phyloP scores from a whole-genome alignment of 2,797 vertebrate genomes.

The Myioborus melanocephalus region DNA sequence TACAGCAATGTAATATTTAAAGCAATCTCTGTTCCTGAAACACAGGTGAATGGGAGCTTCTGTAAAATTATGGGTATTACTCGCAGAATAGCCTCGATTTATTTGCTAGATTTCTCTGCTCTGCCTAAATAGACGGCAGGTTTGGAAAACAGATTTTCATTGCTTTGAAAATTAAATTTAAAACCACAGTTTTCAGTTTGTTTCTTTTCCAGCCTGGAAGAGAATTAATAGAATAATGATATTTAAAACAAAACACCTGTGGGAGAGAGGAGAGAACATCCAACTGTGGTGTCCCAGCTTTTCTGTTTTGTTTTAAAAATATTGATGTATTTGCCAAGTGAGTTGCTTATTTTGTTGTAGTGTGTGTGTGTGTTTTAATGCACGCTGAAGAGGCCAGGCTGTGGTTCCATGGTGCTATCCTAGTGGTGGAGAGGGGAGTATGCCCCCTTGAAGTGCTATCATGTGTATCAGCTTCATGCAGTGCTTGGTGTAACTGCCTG shows the following conservation, averaged over 20 bases:
- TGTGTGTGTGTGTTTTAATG: background rate
- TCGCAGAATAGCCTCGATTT: background rate
- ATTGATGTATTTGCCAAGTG: background rate
- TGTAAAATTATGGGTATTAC: slow-evolving; percentile 22
- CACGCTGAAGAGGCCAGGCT: background rate
- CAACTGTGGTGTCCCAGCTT: background rate
- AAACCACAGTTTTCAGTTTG: background rate
- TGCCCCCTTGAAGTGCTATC: background rate
- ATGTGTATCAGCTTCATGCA: fast-evolving
- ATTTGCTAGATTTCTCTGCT: slow-evolving; percentile 14
- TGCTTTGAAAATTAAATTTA: slow-evolving; percentile 9
- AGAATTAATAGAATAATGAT: background rate
- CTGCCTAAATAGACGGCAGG: background rate
- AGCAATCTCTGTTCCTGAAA: slow-evolving; percentile 27
- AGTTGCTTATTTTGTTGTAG: background rate
- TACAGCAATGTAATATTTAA: background rate
- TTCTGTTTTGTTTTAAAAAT: background rate
- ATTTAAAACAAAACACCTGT: background rate
- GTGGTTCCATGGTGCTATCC: background rate
- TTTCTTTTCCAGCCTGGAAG: background rate
- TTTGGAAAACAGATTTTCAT: background rate
- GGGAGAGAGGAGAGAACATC: background rate
- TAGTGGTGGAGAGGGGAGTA: background rate
- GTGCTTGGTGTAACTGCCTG: background rate
- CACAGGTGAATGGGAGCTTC: background rate